Percentiles rank a stretch among this genome's conserved stretches.
Evolutionary conservation across 2,113 vertebrate genomes (phyloP).

Genomic region (Phyllostomus discolor): DNA sequence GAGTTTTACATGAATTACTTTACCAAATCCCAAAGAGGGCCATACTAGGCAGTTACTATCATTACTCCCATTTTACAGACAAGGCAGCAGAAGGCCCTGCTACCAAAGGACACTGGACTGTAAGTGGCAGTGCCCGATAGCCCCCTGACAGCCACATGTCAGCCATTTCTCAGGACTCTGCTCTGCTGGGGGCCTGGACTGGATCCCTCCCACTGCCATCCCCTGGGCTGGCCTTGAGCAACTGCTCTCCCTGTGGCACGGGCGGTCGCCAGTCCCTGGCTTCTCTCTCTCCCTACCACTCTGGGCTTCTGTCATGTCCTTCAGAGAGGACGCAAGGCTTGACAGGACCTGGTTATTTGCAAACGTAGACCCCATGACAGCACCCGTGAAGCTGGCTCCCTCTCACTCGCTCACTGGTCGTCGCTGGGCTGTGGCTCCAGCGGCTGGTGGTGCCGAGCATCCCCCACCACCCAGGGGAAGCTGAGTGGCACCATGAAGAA

Average conservation of each 20-base stretch:
- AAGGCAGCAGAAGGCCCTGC: background rate
- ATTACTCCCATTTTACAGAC: no score
- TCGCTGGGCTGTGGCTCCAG: background rate
- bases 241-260: fast-evolving
- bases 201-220: background rate
- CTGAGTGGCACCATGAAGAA: background rate
- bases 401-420: fast-evolving
- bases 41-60: background rate
- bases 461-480: background rate
- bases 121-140: background rate
- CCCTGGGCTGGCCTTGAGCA: background rate
- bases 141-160: fast-evolving
- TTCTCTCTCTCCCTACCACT: background rate
- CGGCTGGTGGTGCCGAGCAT: background rate
- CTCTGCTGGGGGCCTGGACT: background rate
- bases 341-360: background rate
- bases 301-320: background rate
- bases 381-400: fast-evolving
- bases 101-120: background rate
- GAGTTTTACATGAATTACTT: background rate
- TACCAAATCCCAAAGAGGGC: background rate
- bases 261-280: no score
- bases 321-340: background rate
- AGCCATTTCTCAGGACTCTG: background rate
- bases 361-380: fast-evolving